These are phyloP conservation scores for Mimas tiliae DNA, from an alignment of 2,888 invertebrate genomes.

Conservation along the genomic window DNA sequence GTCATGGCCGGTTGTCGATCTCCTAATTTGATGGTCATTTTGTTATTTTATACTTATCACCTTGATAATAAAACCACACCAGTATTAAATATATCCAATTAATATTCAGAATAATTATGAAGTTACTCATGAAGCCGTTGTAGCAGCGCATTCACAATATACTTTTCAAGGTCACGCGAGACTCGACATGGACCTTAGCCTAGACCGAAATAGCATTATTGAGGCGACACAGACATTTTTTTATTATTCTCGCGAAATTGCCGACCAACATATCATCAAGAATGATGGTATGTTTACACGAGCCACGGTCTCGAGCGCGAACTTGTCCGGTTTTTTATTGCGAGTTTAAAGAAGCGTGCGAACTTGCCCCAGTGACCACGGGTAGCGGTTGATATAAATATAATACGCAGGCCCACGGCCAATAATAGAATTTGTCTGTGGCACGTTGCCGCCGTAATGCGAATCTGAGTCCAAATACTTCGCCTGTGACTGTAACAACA, in stretches of 20 bases:
- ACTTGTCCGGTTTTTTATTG: constrained; percentile 80
- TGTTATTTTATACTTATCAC: constrained; percentile 56
- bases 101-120: constrained; percentile 24
- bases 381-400: constrained; percentile 72
- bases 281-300: constrained; percentile 45
- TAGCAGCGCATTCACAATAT: constrained; percentile 28
- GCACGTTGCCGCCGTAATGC: constrained; percentile 53
- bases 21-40: constrained; percentile 77
- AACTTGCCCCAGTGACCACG: constrained; percentile 81
- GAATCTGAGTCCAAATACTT: constrained; percentile 49
- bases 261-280: constrained; percentile 23
- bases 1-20: constrained; percentile 83
- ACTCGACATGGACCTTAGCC: constrained; percentile 29
- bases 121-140: constrained; percentile 27
- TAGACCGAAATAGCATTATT: constrained; percentile 29
- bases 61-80: constrained; percentile 58
- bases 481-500: constrained; percentile 32
- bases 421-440: constrained; percentile 62
- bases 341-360: constrained; percentile 74
- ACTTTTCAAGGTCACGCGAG: constrained; percentile 28
- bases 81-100: constrained; percentile 37
- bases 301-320: constrained; percentile 68
- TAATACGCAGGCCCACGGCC: constrained; percentile 64
- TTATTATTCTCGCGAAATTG: constrained; percentile 23
- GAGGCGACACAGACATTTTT: constrained; percentile 17